These are phyloP conservation scores for Apis laboriosa DNA, from an alignment of 1,140 invertebrate genomes.

Conservation along the genomic window DNA sequence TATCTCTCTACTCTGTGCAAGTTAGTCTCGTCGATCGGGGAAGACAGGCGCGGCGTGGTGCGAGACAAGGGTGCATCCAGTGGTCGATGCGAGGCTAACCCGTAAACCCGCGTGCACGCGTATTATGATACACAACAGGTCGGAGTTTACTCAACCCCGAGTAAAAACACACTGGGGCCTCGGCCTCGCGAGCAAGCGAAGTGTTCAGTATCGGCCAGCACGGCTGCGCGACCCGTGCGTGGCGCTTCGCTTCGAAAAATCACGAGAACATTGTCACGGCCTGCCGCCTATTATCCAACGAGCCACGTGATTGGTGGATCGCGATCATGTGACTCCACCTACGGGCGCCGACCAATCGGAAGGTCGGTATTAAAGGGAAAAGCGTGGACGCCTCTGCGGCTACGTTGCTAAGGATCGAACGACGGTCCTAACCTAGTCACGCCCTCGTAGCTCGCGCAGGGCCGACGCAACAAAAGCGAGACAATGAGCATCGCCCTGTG, in stretches of 20 bases:
- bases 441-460: constrained; percentile 55
- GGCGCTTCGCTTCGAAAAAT: constrained; percentile 61
- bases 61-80: constrained; percentile 57
- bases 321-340: constrained; percentile 36
- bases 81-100: constrained; percentile 65
- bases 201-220: constrained; percentile 48
- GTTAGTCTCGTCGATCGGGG: constrained; percentile 6
- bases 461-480: constrained; percentile 54
- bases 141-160: constrained; percentile 80
- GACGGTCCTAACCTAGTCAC: constrained; percentile 43
- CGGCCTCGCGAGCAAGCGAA: constrained; percentile 64
- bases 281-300: background rate
- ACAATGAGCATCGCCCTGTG: constrained; percentile 44
- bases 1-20: constrained; percentile 14
- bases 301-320: background rate
- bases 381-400: constrained; percentile 12
- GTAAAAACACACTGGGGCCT: constrained; percentile 80
- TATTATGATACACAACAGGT: constrained; percentile 81
- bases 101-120: constrained; percentile 73
- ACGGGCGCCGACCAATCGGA: constrained; percentile 25
- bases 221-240: constrained; percentile 51
- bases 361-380: background rate
- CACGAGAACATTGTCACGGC: constrained; percentile 18
- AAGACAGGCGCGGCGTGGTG: constrained; percentile 38
- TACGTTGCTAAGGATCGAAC: background rate